A percentile compares a stretch with the other conserved stretches of the same genome.
These are phyloP conservation scores for Loriculus beryllinus DNA, from an alignment of 2,797 vertebrate species.

Conservation along the genomic window DNA sequence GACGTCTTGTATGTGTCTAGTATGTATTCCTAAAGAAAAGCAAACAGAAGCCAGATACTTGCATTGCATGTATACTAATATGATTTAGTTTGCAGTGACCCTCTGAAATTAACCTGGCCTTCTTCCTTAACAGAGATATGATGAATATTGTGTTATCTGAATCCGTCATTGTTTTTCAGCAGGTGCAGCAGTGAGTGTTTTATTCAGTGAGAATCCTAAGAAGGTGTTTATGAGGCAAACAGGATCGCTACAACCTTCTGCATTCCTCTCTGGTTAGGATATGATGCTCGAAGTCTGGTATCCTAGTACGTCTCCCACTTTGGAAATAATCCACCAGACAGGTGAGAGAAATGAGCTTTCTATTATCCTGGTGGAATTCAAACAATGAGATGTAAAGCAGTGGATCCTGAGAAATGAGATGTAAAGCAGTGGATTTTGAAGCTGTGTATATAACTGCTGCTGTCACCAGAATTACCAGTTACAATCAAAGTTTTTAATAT, in stretches of 20 bases:
- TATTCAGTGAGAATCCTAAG: not conserved
- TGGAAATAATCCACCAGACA: not conserved
- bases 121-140: not conserved
- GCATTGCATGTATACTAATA: not conserved
- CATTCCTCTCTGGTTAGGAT: accelerated
- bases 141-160: not conserved
- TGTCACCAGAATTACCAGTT: not conserved
- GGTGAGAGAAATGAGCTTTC: not conserved
- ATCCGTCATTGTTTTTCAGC: not conserved
- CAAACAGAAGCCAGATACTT: not conserved
- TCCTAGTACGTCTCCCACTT: not conserved
- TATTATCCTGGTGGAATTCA: not conserved
- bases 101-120: not conserved
- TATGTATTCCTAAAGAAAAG: not conserved
- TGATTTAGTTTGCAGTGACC: not conserved
- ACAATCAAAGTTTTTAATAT: not conserved
- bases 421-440: not conserved
- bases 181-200: not conserved
- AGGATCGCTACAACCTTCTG: not conserved
- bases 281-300: not conserved
- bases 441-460: not conserved
- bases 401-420: not conserved
- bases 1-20: not conserved
- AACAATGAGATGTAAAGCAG: not conserved
- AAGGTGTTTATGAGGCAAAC: not conserved